Conservation (phyloP, 2,797 vertebrate genomes). For the Miichthys miiuy region DNA sequence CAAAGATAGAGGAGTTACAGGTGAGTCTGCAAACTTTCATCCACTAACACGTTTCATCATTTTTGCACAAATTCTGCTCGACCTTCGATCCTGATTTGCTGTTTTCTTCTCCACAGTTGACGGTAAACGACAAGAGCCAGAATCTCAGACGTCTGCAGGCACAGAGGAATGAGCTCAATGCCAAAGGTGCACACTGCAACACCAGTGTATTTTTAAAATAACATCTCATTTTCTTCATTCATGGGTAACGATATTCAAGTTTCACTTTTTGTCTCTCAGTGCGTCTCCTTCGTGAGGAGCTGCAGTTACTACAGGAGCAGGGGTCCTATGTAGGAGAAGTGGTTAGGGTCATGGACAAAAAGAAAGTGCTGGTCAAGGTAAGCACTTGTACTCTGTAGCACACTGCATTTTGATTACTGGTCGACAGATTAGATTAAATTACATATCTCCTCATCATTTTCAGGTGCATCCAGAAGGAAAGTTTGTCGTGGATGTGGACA, state of each 20-base stretch:
- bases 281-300: constrained; percentile 94
- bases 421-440: background rate
- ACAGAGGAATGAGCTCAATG: constrained; percentile 97
- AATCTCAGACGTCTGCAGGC: constrained; percentile 97
- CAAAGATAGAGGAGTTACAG: constrained; percentile 98
- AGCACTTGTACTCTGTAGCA: background rate
- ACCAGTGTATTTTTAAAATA: background rate
- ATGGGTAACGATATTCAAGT: background rate
- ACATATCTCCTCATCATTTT: constrained; percentile 23
- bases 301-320: constrained; percentile 98
- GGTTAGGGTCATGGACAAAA: constrained; percentile 99
- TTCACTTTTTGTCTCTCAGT: constrained; percentile 78
- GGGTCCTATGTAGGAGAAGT: constrained; percentile 99
- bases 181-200: constrained; percentile 88
- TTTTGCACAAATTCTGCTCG: background rate
- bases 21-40: constrained; percentile 75
- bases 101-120: constrained; percentile 85
- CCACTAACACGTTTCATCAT: accelerated
- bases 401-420: background rate
- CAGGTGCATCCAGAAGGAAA: constrained; percentile 98
- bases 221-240: background rate
- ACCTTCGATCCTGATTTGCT: background rate
- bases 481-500: constrained; percentile 98
- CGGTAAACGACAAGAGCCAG: constrained; percentile 98
- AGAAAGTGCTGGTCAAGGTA: constrained; percentile 99